phyloP scores from a whole-genome alignment of 2,113 vertebrate species.

The Saguinus imperator region DNA sequence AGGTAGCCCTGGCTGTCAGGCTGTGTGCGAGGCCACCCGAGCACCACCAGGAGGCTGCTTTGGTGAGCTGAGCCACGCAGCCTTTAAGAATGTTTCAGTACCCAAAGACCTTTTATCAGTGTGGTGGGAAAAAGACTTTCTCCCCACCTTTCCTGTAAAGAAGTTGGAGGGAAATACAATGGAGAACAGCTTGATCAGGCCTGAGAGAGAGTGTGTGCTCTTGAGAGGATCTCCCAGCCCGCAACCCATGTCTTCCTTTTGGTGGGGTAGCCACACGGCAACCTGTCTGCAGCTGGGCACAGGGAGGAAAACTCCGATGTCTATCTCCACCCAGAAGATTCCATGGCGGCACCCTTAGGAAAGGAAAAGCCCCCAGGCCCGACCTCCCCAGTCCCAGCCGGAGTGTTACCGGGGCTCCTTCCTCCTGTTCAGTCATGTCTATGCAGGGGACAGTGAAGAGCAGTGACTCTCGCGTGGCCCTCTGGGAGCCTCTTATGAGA shows the following conservation, averaged over 20 bases:
- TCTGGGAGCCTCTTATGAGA: not conserved
- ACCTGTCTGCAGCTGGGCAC: not conserved
- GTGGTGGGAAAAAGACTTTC: not conserved
- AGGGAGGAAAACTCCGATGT: not conserved
- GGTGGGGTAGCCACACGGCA: no score
- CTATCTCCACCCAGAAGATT: not conserved
- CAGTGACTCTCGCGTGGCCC: not conserved
- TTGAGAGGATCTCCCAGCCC: not conserved
- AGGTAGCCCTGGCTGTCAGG: not conserved
- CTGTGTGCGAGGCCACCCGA: not conserved
- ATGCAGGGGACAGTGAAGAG: not conserved
- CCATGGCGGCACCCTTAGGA: not conserved
- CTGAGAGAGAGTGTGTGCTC: not conserved
- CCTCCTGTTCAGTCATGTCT: not conserved
- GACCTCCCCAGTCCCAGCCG: not conserved
- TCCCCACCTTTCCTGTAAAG: not conserved
- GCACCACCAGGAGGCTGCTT: not conserved
- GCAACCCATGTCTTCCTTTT: not conserved
- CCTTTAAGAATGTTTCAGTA: not conserved
- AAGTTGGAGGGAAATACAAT: not conserved
- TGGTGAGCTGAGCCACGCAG: not conserved
- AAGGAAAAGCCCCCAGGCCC: not conserved
- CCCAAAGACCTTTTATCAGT: not conserved
- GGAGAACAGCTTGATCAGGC: not conserved
- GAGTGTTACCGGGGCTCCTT: rapidly evolving